Evolutionary conservation across 2,113 vertebrate genomes (phyloP), one percentile per base, ranked within the genome.

Genomic region (Corythoichthys haematopterus): DNA sequence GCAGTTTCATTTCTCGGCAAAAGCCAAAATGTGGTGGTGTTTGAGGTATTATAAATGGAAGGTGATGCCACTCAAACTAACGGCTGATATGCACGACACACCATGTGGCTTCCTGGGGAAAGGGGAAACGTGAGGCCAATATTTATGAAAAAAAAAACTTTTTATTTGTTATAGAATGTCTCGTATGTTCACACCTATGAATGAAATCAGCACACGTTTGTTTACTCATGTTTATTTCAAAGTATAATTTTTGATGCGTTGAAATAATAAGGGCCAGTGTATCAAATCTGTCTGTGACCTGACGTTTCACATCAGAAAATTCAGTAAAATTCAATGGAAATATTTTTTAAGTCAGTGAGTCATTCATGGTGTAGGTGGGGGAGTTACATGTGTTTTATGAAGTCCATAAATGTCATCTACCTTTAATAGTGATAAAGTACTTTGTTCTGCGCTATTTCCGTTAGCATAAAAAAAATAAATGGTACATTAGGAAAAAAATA

Each of bases 281-380:
- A 28, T 7, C 52, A 33, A 33, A 33, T 37, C 6, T 36, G 65
- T 57, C 12, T 62, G 10, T 13, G 7, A 73, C 64, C 69, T 72
- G 16, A 33, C 58, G 28, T 63, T 15, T 8, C 58, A 37, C 13
- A 58, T 71, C 65, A 78, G 80, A 79, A 74, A 80, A 75, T 85
- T 2, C 57, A 66, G 74, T 72, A 59, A 77, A 57, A 59, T 40
- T 40, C 37, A 51, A 7, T 11, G 70, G 70, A 65, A 72, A 10
- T 3, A 15, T 12, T 64, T 13, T 72, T 13, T 72, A 66, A 72
- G 48, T 57, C 35, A 74, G 50, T 82, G 78, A 80, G 69, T 90
- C 84, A 90, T 76, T 76, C 62, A 61, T 20, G 65, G 50, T 79
- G 84, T 90, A 82, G 89, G 88, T 83, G 90, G 88, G 84, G 87